Evolutionary conservation across 2,113 vertebrate genomes (phyloP), one percentile per base, ranked within the genome.

Genomic region (Himantopus leucocephalus): DNA sequence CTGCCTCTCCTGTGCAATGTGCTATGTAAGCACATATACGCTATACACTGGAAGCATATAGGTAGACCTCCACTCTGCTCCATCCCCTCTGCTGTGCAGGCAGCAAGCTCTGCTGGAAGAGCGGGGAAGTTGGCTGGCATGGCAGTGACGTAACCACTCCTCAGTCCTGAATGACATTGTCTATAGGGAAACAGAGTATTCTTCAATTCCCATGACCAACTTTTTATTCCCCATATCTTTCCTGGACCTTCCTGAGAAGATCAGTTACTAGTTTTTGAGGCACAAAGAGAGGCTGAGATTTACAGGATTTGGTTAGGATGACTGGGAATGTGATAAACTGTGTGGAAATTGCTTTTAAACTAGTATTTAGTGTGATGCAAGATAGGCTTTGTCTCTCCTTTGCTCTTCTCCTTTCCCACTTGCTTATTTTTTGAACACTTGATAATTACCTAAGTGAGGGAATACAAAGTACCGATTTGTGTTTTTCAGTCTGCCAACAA

Each of bases 361-460:
- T 80, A 66, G 5, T 27, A 48, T 89, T 90, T 74, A 47, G 5
- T 62, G 14, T 71, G 22, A 73, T 53, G 35, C 21, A 92, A 71
- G 37, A 50, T 26, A 53, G 55, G 35, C 2, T 86, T 93, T 91
- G n/a, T 41, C 50, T 70, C 14, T 9, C 37, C 16, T 64, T 78
- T 90, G 80, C 48, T 79, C 52, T 64, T 32, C 48, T 76, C 22
- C 39, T 70, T 85, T 72, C 45, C 55, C 59, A 22, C 41, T 85
- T 52, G 34, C 22, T 67, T 81, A 27, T 59, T 87, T 94, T 95
- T 56, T 68, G 27, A 55, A 80, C n/a, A 55, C 6, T 83, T 78
- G 32, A 29, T 91, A 96, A 94, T 92, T 92, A 85, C 35, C 68
- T 96, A 89, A 82, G 80, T 72, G 83, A 87, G 72, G n/a, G 48